A percentile compares a stretch with the other conserved stretches of the same genome.
These are phyloP conservation scores for Zeus faber DNA, from an alignment of 2,113 vertebrate species.

Conservation along the genomic window DNA sequence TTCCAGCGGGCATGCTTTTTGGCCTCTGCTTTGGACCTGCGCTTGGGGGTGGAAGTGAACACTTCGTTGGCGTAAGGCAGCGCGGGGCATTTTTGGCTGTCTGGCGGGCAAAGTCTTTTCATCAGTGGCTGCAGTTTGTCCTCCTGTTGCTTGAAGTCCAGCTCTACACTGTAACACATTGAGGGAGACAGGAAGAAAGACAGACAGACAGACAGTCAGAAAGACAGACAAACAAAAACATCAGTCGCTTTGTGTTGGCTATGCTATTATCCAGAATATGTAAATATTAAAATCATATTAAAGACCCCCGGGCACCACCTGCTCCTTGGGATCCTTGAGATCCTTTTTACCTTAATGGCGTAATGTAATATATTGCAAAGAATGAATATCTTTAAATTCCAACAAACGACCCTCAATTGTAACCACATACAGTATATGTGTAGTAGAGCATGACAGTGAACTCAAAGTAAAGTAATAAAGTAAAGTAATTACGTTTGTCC, in stretches of 20 bases:
- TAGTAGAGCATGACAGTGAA: too few relatives aligned
- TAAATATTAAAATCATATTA: too few relatives aligned
- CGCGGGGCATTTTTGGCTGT: constrained; percentile 88
- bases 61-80: constrained; percentile 96
- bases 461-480: background rate
- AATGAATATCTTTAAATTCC: background rate
- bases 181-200: constrained; percentile 20
- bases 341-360: too few relatives aligned
- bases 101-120: constrained; percentile 89
- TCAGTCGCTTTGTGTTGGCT: too few relatives aligned
- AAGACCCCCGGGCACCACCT: too few relatives aligned
- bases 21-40: constrained; percentile 97
- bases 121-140: constrained; percentile 95
- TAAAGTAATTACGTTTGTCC: constrained; percentile 39
- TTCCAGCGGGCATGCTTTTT: constrained; percentile 99
- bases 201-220: constrained; percentile 30
- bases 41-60: constrained; percentile 92
- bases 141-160: constrained; percentile 98
- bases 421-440: too few relatives aligned
- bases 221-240: too few relatives aligned
- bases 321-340: too few relatives aligned
- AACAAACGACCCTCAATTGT: too few relatives aligned
- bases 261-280: background rate
- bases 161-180: constrained; percentile 81
- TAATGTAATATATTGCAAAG: too few relatives aligned